Evolutionary conservation across 2,797 vertebrate species (phyloP), one percentile per base, ranked within the genome.

Genomic region (Sebastes jordani): DNA sequence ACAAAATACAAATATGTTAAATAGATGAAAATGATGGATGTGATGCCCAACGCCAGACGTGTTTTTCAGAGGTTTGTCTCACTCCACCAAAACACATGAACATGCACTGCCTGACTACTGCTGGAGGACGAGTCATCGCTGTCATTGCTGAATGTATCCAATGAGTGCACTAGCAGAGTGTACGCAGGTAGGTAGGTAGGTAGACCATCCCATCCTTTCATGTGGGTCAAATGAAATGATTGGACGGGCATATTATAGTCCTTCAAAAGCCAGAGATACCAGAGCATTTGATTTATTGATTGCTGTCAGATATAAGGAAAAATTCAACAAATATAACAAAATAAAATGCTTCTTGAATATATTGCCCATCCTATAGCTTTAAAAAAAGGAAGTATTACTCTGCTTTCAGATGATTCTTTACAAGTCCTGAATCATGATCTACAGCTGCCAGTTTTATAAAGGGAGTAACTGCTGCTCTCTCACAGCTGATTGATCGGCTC

Each of bases 401-500:
- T 23, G 22, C 22, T 55, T 23, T 11, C 54, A 55, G 54, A 55
- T 0, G 18, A 55, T 55, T 55, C n/a, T 55, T 55, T 55, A 55
- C 52, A 0, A 23, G n/a, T 55, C 54, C 10, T 23, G 22, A 55
- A 30, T 29, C 27, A 14, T 30, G 58, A 60, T 60, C 58, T 30
- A n/a, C 16, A 61, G 59, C 59, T 32, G 23, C 1, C 11, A n/a
- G 42, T 16, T 69, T 46, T 42, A 13, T 11, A 13, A 58, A 52
- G 4, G 20, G 3, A 60, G n/a, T 14, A 54, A 18, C 27, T 18
- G 1, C 27, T 54, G 11, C 42, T 67, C 22, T 30, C 20, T 80
- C 34, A 52, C 61, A 67, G 71, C 46, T 2, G 42, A 76, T 55
- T n/a, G 71, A 81, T 84, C 74, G 52, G 7, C 62, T 65, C 13